These are phyloP conservation scores for Cossypha heuglini DNA, from an alignment of 2,797 vertebrate genomes.

Conservation along the genomic window DNA sequence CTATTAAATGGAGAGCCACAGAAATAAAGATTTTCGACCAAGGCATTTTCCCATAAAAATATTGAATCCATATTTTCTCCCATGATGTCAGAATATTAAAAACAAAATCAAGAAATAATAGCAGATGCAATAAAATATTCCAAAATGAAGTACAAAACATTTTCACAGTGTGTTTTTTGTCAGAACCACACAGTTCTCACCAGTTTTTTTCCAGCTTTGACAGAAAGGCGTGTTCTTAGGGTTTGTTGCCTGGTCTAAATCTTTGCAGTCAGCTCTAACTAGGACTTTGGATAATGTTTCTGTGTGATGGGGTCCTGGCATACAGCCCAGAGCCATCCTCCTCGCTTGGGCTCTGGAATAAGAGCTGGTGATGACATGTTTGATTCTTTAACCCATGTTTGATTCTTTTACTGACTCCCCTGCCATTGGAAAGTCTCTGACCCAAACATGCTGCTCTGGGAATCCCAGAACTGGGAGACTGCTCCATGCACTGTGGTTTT, in stretches of 20 bases:
- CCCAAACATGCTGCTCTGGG: neutral
- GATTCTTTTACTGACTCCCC: neutral
- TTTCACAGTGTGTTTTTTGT: neutral
- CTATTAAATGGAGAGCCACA: neutral
- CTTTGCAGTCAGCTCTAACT: neutral
- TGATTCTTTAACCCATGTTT: neutral
- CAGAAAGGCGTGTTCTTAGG: neutral
- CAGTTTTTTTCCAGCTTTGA: neutral
- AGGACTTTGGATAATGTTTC: neutral
- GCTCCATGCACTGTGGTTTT: neutral
- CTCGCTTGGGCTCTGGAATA: neutral
- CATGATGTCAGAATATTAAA: neutral
- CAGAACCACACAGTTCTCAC: neutral
- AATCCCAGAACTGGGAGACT: neutral
- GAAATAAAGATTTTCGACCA: neutral
- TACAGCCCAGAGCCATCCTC: neutral
- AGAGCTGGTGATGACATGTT: neutral
- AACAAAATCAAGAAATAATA: neutral
- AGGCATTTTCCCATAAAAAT: neutral
- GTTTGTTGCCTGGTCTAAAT: neutral
- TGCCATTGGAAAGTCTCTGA: neutral
- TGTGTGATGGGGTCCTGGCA: neutral
- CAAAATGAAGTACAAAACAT: neutral
- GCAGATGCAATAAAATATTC: neutral
- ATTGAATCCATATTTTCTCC: neutral